phyloP scores from a whole-genome alignment of 1,140 invertebrate genomes.

The Holotrichia oblita region DNA sequence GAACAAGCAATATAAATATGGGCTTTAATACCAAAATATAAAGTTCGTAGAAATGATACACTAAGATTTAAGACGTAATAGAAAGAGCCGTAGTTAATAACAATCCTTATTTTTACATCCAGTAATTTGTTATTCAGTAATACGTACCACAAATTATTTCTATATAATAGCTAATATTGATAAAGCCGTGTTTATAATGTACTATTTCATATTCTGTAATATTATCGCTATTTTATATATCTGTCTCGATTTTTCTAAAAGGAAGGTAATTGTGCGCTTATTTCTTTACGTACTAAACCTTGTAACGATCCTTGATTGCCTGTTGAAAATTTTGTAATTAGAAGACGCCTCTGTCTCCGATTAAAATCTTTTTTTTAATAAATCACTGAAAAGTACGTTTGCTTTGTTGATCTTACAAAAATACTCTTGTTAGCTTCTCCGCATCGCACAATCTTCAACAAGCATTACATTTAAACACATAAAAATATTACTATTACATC shows the following conservation, averaged over 20 bases:
- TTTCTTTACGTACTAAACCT: conserved; percentile 8
- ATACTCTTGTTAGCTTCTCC: not conserved
- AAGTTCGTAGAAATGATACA: too few relatives aligned
- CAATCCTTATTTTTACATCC: too few relatives aligned
- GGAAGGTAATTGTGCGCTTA: not conserved
- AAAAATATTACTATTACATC: not conserved
- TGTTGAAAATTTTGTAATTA: conserved; percentile 2
- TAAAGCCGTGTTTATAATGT: not conserved
- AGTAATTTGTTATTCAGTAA: too few relatives aligned
- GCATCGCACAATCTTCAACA: not conserved
- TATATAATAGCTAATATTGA: too few relatives aligned
- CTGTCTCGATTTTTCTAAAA: conserved; percentile 11
- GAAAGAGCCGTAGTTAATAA: too few relatives aligned
- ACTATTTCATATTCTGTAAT: not conserved
- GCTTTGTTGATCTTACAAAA: not conserved
- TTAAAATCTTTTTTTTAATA: too few relatives aligned
- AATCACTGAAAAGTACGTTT: too few relatives aligned
- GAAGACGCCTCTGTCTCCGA: not conserved
- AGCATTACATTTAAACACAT: not conserved
- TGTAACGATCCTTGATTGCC: not conserved
- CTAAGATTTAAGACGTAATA: too few relatives aligned
- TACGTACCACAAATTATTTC: too few relatives aligned
- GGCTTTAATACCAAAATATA: too few relatives aligned
- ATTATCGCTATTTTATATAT: not conserved
- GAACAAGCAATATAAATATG: too few relatives aligned